Conservation (phyloP, 2,888 invertebrate species). For the Sarcophaga rosellei region DNA sequence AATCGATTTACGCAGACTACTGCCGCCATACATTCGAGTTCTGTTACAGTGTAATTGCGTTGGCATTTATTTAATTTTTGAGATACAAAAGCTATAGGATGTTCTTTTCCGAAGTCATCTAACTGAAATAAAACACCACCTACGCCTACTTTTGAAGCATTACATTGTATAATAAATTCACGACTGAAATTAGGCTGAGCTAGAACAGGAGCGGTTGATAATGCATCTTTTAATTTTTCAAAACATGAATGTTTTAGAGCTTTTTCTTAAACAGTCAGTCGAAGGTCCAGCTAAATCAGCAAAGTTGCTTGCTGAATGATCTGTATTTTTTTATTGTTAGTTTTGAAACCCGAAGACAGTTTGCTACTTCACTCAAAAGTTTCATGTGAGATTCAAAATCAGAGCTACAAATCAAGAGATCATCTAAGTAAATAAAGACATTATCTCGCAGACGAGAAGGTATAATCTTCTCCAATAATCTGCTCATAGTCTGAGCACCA, state of each 20-base stretch:
- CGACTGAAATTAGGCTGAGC: neutral
- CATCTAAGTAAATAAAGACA: constrained; percentile 56
- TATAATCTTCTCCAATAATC: too few species aligned
- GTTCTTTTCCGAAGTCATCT: constrained; percentile 33
- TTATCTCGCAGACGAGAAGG: constrained; percentile 29
- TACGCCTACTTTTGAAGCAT: constrained; percentile 19
- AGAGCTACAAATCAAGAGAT: constrained; percentile 20
- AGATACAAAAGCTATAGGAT: neutral
- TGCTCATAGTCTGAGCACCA: too few species aligned
- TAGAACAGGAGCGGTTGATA: constrained; percentile 29
- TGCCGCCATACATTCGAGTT: too few species aligned
- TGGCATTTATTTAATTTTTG: too few species aligned
- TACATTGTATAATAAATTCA: constrained; percentile 6
- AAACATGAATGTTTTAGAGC: constrained; percentile 15
- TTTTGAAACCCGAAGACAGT: neutral
- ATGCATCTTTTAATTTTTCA: neutral
- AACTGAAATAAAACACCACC: constrained; percentile 33
- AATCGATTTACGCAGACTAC: too few species aligned
- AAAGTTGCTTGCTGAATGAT: constrained; percentile 18
- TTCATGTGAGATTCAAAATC: constrained; percentile 21
- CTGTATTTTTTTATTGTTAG: constrained; percentile 44
- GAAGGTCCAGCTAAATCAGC: too few species aligned
- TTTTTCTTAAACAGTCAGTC: too few species aligned
- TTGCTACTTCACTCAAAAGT: constrained; percentile 15
- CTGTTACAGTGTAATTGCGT: too few species aligned